Percentiles rank a stretch among this genome's conserved stretches.
Conservation (phyloP, 2,888 invertebrate species). For the Eugnorisma glareosa region DNA sequence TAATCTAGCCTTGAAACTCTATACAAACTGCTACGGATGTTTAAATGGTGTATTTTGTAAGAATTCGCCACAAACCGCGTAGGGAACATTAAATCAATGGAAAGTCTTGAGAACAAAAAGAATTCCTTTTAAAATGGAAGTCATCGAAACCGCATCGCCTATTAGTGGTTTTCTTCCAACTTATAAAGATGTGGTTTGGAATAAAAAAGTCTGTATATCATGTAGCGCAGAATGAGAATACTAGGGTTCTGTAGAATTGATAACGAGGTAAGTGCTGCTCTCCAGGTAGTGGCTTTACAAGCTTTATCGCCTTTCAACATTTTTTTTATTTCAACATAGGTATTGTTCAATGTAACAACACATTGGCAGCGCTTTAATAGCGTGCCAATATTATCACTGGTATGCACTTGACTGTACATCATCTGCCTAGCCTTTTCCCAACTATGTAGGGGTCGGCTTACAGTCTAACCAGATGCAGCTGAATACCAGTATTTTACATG, state of each 20-base stretch:
- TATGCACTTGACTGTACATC: too few species aligned
- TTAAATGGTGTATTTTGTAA: conserved; percentile 1
- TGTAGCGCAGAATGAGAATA: not conserved
- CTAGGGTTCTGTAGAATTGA: not conserved
- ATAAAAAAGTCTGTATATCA: conserved; percentile 65
- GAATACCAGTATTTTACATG: too few species aligned
- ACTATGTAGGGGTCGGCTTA: too few species aligned
- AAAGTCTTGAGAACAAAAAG: conserved; percentile 19
- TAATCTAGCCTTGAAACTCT: not conserved
- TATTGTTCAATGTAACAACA: not conserved
- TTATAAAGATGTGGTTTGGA: conserved; percentile 79
- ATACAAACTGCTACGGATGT: not conserved
- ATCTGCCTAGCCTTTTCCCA: too few species aligned
- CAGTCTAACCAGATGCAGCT: too few species aligned
- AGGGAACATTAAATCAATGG: conserved; percentile 34
- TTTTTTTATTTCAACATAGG: not conserved
- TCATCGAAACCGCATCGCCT: conserved; percentile 82
- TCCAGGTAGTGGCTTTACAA: not conserved
- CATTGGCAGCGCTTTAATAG: too few species aligned
- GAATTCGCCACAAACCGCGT: conserved; percentile 28
- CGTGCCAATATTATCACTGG: too few species aligned
- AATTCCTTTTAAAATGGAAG: conserved; percentile 67
- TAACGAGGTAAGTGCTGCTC: not conserved
- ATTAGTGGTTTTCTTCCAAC: conserved; percentile 84
- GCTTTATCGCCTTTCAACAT: not conserved